Evolutionary conservation across 2,888 invertebrate species (phyloP).

Genomic region (Priapulus caudatus): DNA sequence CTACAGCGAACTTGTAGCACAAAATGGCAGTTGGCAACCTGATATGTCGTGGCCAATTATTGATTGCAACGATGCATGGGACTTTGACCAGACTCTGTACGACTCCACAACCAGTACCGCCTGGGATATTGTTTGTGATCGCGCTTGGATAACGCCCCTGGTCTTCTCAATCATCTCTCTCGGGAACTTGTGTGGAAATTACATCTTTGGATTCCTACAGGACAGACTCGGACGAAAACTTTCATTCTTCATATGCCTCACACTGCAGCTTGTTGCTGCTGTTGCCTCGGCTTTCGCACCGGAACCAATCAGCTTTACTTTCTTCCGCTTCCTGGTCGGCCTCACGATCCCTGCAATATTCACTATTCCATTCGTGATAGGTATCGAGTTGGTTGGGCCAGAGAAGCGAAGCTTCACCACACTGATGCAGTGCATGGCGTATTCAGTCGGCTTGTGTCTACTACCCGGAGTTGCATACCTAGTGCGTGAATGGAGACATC

Average conservation of each 20-base stretch:
- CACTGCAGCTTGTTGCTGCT: conserved; percentile 56
- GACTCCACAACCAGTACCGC: conserved; percentile 20
- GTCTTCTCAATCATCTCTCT: not conserved
- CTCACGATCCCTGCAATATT: conserved; percentile 62
- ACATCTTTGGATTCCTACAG: not conserved
- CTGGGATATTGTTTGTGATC: conserved; percentile 72
- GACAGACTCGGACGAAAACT: conserved; percentile 51
- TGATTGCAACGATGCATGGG: conserved; percentile 14
- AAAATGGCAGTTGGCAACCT: conserved; percentile 39
- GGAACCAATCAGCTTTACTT: conserved; percentile 53
- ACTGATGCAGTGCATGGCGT: too few species aligned
- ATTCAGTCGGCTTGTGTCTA: too few species aligned
- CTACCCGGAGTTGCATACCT: too few species aligned
- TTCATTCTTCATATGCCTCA: conserved; percentile 57
- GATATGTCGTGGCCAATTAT: conserved; percentile 32
- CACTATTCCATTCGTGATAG: conserved; percentile 62
- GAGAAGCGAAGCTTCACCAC: too few species aligned
- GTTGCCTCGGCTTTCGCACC: too few species aligned
- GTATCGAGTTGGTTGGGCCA: too few species aligned
- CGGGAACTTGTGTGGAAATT: not conserved
- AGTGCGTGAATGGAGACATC: too few species aligned
- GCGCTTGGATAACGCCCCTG: conserved; percentile 46
- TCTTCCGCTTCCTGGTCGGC: conserved; percentile 54
- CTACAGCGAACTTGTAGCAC: conserved; percentile 45
- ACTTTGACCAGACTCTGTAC: conserved; percentile 10